Conservation (phyloP, 2,113 vertebrate genomes). For the Hiodon tergisus region DNA sequence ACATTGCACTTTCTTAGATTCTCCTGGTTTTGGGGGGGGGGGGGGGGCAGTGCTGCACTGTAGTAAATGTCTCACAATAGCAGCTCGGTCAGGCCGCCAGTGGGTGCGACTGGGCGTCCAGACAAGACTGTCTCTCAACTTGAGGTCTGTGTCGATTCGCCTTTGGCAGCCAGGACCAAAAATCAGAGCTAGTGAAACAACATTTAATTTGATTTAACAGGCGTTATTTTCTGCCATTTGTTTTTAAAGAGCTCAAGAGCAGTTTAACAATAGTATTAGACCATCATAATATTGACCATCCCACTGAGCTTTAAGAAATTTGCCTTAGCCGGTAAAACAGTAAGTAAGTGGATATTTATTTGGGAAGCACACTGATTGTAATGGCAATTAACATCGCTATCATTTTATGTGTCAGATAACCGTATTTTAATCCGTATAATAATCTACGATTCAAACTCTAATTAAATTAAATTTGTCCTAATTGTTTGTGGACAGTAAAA, state of each 20-base stretch:
- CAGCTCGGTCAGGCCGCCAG: not conserved
- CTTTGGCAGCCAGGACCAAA: not conserved
- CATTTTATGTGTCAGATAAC: no score
- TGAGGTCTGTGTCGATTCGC: not conserved
- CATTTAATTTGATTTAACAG: constrained; percentile 23
- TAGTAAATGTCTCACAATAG: not conserved
- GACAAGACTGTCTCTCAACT: not conserved
- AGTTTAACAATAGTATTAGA: constrained; percentile 3
- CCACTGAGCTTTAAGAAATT: constrained; percentile 18
- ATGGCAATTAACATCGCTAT: no score
- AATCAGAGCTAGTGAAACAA: constrained; percentile 14
- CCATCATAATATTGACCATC: constrained; percentile 15
- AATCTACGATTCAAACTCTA: constrained; percentile 33
- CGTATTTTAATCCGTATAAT: no score
- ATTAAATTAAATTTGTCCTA: not conserved
- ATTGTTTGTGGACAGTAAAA: not conserved
- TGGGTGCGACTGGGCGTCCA: not conserved
- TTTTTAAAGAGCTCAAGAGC: constrained; percentile 11
- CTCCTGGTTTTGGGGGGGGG: no score
- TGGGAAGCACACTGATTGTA: no score
- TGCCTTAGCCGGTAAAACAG: constrained; percentile 1
- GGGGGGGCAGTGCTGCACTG: not conserved
- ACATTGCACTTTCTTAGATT: not conserved
- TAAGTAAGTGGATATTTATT: no score
- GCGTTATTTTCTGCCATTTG: constrained; percentile 13